Evolutionary conservation across 2,888 invertebrate genomes (phyloP).

Genomic region (Ecdyonurus torrentis): DNA sequence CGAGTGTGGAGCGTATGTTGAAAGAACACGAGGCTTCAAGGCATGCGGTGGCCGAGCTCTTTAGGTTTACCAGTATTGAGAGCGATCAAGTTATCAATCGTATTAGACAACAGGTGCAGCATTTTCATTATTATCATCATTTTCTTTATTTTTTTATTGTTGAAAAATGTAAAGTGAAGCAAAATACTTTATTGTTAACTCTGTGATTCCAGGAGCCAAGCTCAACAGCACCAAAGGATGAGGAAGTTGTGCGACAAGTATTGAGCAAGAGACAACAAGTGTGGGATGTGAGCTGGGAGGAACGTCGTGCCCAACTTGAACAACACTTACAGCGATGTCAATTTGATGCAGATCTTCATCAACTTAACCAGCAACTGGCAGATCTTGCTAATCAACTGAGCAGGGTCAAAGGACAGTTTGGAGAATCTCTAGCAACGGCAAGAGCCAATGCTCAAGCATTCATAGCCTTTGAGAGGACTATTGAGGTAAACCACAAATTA

Average conservation of each 20-base stretch:
- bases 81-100: conserved; percentile 47
- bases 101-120: conserved; percentile 41
- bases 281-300: conserved; percentile 44
- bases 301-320: conserved; percentile 38
- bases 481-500: no score
- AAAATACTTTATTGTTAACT: not conserved
- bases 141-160: conserved; percentile 1
- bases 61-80: conserved; percentile 46
- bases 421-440: conserved; percentile 52
- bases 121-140: not conserved
- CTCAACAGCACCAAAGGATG: conserved; percentile 46
- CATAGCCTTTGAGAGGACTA: conserved; percentile 57
- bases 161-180: not conserved
- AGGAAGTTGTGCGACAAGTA: conserved; percentile 44
- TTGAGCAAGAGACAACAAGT: conserved; percentile 39
- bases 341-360: conserved; percentile 47
- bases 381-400: conserved; percentile 44
- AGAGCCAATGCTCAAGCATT: conserved; percentile 53
- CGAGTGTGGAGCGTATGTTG: conserved; percentile 35
- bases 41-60: conserved; percentile 44
- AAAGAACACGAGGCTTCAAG: conserved; percentile 46
- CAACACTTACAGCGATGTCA: conserved; percentile 44
- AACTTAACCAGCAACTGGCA: conserved; percentile 53
- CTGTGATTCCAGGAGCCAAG: conserved; percentile 36
- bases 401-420: conserved; percentile 47